Base-by-base conservation (phyloP, 1,140 invertebrate genomes). In the Atta texana region DNA sequence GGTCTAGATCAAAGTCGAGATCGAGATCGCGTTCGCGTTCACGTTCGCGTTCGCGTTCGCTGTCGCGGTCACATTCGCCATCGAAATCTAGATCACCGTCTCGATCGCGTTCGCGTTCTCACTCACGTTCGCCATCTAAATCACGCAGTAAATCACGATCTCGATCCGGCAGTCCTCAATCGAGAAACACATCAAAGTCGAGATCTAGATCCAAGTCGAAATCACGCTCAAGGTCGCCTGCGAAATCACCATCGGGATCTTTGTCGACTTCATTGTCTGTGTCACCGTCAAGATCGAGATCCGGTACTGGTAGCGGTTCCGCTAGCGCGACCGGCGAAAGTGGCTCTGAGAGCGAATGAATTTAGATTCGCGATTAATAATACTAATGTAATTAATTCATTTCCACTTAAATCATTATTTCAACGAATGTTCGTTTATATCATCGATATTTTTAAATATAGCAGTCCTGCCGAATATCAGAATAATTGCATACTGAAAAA, bases 331-430 rank as follows among this genome's bases (percentile, higher is more conserved):
- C 92, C 59, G 93, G 93, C 74, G 94, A 92, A 77, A 94, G 93
- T 64, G 94, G 91, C 4, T 95, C 94, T 0, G 94, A 95, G 10
- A 95, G 94, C 75, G 94, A 95, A 81, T 95, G 85, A 94, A 88
- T 66, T 31, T 39, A 80, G 34, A 55, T 2, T 14, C 44, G 0
- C 14, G 78, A 39, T 72, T 12, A 24, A 51, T 2, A 49, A 5
- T 63, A 55, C 2, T 4, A 57, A 57, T 21, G 55, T 21, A 21
- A 21, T 31, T 34, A 18, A 18, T 31, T 51, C 18, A 51, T 51
- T 31, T 49, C 10, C 18, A 49, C 31, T 12, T 55, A 18, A 34
- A 74, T 34, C 18, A 8, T 76, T 44, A 44, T 2, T 64, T 78
- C 18, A 7, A 66, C 18, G 2, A 76, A 59, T 59, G 7, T 21